Base-by-base conservation (phyloP, 2,797 vertebrate genomes). In the Aldrovandia affinis region DNA sequence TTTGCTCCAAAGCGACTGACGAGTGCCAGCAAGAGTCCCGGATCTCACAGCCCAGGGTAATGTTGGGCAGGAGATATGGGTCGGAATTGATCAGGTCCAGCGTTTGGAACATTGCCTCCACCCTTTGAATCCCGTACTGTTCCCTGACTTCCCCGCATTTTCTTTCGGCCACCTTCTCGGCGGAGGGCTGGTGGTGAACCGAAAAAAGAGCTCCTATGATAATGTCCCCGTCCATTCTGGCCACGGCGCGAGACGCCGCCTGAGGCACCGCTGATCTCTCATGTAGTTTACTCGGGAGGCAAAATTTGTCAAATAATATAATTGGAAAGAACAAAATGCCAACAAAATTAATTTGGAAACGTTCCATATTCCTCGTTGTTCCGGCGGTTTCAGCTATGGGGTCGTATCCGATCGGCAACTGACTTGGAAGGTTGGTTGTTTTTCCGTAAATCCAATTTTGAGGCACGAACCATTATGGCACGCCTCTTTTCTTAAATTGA, bases 11-110 rank as follows among this genome's bases (percentile, higher is more conserved):
- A 81, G 98, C 98, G 86, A 99, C 98, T 0, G 98, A 99, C 0
- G 98, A 99, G 83, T 99, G 97, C 98, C 98, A 99, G 89, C 98
- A 99, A 44, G 98, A 99, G 93, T 99, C 98, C 81, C 98, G 92
- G 92, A 99, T 99, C 94, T 99, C 98, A 28, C 98, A 99, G 90
- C 98, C 98, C 91, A 99, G 91, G 2, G 96, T 97, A 91, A 99
- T 98, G 91, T 99, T 99, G 89, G 98, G 98, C n/a, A 99, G 89
- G 84, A 99, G 95, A 82, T 96, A 88, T 0, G 96, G 98, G 90
- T 99, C 97, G 0, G 97, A 93, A 59, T 99, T 99, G 87, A 99
- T 99, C 92, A 97, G 96, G 91, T 99, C 98, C 95, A 99, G 87
- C 0, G 98, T 95, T 90, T 99, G 96, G 92, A 99, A 99, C 98